Conservation (phyloP, 2,113 vertebrate species). For the Smithornis capensis region DNA sequence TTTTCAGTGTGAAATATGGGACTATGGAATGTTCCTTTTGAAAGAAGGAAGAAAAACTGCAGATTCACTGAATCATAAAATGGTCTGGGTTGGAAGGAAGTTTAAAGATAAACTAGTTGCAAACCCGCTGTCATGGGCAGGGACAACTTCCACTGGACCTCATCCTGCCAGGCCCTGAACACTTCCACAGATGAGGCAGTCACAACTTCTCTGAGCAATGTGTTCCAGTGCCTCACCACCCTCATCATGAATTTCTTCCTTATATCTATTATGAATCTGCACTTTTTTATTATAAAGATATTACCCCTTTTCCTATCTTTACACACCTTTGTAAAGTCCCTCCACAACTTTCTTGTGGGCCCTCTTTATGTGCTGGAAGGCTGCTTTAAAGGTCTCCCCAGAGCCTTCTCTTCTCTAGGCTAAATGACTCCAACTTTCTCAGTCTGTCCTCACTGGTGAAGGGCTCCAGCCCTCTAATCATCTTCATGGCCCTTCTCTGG, state of each 20-base stretch:
- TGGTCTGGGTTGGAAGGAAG: not conserved
- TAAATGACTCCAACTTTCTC: not conserved
- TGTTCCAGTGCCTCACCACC: not conserved
- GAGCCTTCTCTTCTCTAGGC: not conserved
- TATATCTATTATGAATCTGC: not conserved
- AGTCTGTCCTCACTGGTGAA: not conserved
- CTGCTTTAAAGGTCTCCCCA: not conserved
- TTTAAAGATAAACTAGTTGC: not conserved
- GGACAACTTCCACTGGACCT: not conserved
- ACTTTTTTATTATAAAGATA: not conserved
- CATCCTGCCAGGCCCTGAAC: not conserved
- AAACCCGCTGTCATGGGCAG: not conserved
- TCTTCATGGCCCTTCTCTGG: not conserved
- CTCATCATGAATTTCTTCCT: accelerated
- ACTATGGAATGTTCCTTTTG: not conserved
- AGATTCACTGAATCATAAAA: not conserved
- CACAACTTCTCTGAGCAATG: not conserved
- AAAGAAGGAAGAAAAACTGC: not conserved
- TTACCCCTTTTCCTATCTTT: not conserved
- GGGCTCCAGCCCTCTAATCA: not conserved
- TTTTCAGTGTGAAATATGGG: not conserved
- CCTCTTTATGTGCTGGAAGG: no score
- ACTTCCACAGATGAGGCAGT: accelerated
- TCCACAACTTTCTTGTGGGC: not conserved
- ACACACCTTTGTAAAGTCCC: not conserved